phyloP scores from a whole-genome alignment of 2,113 vertebrate species.

The Cinclus cinclus region DNA sequence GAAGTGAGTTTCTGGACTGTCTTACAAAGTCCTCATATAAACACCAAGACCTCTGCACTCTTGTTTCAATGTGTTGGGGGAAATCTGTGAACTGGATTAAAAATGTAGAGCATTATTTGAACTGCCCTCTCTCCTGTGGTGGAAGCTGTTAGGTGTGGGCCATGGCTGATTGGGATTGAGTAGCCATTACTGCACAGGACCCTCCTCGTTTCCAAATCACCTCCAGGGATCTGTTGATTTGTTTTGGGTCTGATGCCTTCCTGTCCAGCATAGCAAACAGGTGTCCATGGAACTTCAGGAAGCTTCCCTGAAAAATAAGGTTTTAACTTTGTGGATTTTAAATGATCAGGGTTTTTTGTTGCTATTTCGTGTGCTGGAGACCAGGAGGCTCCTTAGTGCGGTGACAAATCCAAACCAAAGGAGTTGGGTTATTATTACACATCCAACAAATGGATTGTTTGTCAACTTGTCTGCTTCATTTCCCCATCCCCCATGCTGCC shows the following conservation, averaged over 20 bases:
- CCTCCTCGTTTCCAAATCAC: not conserved
- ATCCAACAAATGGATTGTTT: not conserved
- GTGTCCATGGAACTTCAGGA: not conserved
- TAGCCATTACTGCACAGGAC: not conserved
- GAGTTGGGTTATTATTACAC: not conserved
- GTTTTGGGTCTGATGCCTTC: not conserved
- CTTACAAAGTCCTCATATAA: not conserved
- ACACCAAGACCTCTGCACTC: not conserved
- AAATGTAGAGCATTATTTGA: not conserved
- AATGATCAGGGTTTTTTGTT: not conserved
- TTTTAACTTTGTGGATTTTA: not conserved
- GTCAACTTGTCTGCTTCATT: not conserved
- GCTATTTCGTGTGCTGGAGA: not conserved
- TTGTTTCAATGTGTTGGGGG: not conserved
- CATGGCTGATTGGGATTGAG: accelerated
- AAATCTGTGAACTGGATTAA: not conserved
- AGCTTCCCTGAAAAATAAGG: not conserved
- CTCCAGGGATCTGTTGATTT: not conserved
- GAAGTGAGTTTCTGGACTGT: not conserved
- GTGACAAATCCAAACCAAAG: not conserved
- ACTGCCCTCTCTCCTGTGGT: not conserved
- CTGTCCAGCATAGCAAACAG: not conserved
- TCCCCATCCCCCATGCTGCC: not conserved
- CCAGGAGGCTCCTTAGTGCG: not conserved
- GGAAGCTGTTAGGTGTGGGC: not conserved